Evolutionary conservation across 2,888 invertebrate species (phyloP), one percentile per base, ranked within the genome.

Genomic region (Amphipoea lucens): DNA sequence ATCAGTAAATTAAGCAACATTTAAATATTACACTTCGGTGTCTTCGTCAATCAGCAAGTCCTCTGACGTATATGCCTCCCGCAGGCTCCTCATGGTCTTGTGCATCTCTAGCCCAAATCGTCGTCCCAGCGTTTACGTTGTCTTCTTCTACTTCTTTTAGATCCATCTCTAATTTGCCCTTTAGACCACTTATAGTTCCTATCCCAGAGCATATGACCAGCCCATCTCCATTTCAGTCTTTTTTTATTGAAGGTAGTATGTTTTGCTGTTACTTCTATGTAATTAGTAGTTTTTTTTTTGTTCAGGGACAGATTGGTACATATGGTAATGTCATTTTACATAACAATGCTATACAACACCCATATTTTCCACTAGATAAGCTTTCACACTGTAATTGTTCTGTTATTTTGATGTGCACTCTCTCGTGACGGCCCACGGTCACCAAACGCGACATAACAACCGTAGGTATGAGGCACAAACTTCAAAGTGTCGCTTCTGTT

Each of bases 341-440:
- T 20, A 68, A 76, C 68, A 82, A 82, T 29, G 66, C 12, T 76
- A 29, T 23, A 54, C 51, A 29, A 42, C 36, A 60, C 48, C 36
- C 36, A 40, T 81, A 81, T 84, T 79, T 78, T 45, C 62, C 40
- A 29, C 23, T 71, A 71, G 66, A 84, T 67, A 70, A 77, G 17
- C 70, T 20, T 5, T 23, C 60, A 40, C 40, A 23, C 36, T n/a
- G 45, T 60, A 51, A 66, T 83, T 66, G 65, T 68, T 65, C 17
- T 73, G 72, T 84, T 72, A 72, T 82, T 78, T 72, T 20, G 57
- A 65, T 62, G 81, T 67, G 77, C 83, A 63, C 68, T 76, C 80
- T 76, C 14, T 29, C 40, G 62, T 78, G 70, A 81, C 51, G 9
- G 9, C n/a, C 69, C 73, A 82, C 45, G 80, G 85, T 73, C 80